These are phyloP conservation scores for Hydriomena furcata DNA, from an alignment of 2,888 invertebrate species.

Conservation along the genomic window DNA sequence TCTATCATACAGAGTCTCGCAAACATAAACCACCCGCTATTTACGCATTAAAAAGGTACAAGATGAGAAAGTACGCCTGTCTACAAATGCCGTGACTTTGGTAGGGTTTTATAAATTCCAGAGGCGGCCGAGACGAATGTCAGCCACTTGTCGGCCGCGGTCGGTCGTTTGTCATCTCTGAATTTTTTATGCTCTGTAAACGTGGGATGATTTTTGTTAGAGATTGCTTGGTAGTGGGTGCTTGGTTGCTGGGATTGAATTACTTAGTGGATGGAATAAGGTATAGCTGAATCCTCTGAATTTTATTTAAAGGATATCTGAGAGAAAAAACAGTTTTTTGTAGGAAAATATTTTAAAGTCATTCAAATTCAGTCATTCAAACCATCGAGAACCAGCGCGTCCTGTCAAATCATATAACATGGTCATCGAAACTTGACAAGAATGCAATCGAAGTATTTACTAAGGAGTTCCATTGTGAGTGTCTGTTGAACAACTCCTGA, in stretches of 20 bases:
- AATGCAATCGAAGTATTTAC: too few species aligned
- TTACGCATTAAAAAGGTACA: constrained; percentile 38
- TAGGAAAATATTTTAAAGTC: too few species aligned
- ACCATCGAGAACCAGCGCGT: too few species aligned
- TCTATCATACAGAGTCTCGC: constrained; percentile 27
- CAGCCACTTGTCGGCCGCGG: constrained; percentile 57
- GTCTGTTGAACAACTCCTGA: too few species aligned
- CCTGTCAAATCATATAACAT: too few species aligned
- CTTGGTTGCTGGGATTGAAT: constrained; percentile 12
- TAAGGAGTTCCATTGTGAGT: too few species aligned
- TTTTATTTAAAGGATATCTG: too few species aligned
- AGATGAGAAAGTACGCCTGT: constrained; percentile 51
- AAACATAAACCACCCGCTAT: constrained; percentile 40
- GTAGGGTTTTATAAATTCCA: constrained; percentile 54
- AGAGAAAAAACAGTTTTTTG: too few species aligned
- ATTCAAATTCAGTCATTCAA: too few species aligned
- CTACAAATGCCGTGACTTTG: constrained; percentile 55
- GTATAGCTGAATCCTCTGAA: too few species aligned
- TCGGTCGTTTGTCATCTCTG: constrained; percentile 59
- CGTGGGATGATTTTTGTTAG: constrained; percentile 42
- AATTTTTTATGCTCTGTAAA: constrained; percentile 58
- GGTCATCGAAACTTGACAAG: too few species aligned
- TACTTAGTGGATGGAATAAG: not conserved
- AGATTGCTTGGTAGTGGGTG: constrained; percentile 20
- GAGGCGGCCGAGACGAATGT: constrained; percentile 55